A percentile compares a stretch with the other conserved stretches of the same genome.
These are phyloP conservation scores for Macrotus californicus DNA, from an alignment of 2,113 vertebrate genomes.

Conservation along the genomic window DNA sequence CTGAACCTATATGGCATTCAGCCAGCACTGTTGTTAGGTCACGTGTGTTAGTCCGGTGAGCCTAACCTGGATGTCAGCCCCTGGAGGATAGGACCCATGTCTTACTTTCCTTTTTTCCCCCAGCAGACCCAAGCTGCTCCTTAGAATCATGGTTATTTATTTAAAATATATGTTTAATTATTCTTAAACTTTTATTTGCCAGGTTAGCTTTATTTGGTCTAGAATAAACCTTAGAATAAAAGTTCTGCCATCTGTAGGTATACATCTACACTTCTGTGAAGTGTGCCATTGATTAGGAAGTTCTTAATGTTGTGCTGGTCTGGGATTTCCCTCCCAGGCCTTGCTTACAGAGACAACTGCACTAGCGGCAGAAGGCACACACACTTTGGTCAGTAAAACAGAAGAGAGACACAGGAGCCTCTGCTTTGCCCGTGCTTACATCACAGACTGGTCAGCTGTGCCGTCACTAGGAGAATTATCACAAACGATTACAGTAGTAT, in stretches of 20 bases:
- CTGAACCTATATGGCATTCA: neutral
- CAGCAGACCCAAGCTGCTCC: neutral
- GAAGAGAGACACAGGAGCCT: neutral
- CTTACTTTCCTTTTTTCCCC: neutral
- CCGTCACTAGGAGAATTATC: neutral
- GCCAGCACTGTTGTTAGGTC: neutral
- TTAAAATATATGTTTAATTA: neutral
- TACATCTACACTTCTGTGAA: neutral
- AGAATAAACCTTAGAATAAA: neutral
- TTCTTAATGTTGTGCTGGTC: neutral
- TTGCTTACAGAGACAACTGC: neutral
- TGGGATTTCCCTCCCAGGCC: neutral
- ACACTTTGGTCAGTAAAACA: neutral
- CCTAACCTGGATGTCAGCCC: neutral
- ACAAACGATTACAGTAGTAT: neutral
- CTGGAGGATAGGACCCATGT: neutral
- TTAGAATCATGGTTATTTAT: neutral
- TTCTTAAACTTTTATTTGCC: neutral
- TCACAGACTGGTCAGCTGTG: neutral
- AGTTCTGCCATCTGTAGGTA: neutral
- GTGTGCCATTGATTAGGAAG: neutral
- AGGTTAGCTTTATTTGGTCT: neutral
- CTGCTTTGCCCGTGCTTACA: neutral
- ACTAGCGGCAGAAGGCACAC: neutral
- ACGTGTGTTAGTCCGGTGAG: neutral